Percentiles rank a stretch among this genome's conserved stretches.
Evolutionary conservation across 2,888 invertebrate species (phyloP).

Genomic region (Electrophaes corylata): DNA sequence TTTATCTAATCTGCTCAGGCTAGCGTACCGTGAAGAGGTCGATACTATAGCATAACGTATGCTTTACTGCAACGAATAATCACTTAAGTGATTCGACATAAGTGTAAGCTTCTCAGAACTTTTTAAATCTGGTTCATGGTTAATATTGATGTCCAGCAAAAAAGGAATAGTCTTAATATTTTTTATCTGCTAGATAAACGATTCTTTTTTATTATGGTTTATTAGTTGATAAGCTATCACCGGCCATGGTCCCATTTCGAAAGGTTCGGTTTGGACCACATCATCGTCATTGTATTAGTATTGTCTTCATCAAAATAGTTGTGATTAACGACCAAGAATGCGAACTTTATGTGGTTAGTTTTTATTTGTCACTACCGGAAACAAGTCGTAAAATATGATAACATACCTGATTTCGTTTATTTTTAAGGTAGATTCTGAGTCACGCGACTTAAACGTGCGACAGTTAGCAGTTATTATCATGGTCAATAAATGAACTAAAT

Average conservation of each 20-base stretch:
- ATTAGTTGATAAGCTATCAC: not conserved
- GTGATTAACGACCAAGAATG: no score
- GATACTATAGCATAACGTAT: not conserved
- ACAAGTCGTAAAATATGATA: not conserved
- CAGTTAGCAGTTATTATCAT: no score
- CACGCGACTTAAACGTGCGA: not conserved
- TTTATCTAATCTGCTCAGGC: constrained; percentile 23
- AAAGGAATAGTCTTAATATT: not conserved
- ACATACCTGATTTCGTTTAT: not conserved
- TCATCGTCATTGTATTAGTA: no score
- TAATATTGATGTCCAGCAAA: not conserved
- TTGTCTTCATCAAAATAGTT: no score
- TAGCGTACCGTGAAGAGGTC: constrained; percentile 3
- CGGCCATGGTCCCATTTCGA: not conserved
- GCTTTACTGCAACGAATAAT: constrained; percentile 1
- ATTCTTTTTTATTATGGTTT: no score
- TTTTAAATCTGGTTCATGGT: not conserved
- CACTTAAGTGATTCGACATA: not conserved
- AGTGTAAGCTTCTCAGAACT: not conserved
- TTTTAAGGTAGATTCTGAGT: not conserved
- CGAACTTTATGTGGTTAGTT: not conserved
- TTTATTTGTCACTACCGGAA: not conserved
- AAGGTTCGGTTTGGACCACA: no score
- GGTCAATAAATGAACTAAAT: not conserved
- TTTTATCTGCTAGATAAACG: no score